Conservation (phyloP, 2,113 vertebrate species). For the Lutjanus erythropterus region DNA sequence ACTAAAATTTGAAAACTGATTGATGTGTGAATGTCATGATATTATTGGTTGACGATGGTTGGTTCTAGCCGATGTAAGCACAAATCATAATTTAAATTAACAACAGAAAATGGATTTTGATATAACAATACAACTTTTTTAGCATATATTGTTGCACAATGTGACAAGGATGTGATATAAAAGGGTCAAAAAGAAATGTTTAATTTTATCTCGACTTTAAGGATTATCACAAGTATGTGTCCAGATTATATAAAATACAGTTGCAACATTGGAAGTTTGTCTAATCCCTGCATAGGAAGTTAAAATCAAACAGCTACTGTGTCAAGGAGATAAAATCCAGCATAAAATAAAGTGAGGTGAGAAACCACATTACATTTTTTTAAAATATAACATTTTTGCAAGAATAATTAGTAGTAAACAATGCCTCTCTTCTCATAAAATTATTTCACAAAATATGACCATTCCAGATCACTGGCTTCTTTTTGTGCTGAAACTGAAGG, state of each 20-base stretch:
- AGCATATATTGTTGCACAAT: too few species aligned
- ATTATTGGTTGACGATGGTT: too few species aligned
- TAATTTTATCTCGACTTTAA: too few species aligned
- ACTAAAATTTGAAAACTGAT: too few species aligned
- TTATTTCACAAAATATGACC: background rate
- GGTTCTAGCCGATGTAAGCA: too few species aligned
- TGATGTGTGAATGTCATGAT: too few species aligned
- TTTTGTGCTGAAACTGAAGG: background rate
- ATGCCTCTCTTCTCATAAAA: background rate
- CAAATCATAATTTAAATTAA: too few species aligned
- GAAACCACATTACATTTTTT: background rate
- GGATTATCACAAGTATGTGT: background rate
- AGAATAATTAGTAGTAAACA: background rate
- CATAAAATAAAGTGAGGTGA: background rate
- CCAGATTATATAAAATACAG: background rate
- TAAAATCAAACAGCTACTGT: background rate
- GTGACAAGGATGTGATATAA: too few species aligned
- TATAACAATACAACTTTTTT: too few species aligned
- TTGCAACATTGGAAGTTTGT: background rate
- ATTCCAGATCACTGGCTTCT: background rate
- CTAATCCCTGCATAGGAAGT: background rate
- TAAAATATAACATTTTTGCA: background rate
- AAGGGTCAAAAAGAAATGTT: too few species aligned
- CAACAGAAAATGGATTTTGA: too few species aligned
- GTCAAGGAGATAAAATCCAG: background rate